These are phyloP conservation scores for Anthopleura xanthogrammica DNA, from an alignment of 92 coral and sea anemone species.

Conservation along the genomic window DNA sequence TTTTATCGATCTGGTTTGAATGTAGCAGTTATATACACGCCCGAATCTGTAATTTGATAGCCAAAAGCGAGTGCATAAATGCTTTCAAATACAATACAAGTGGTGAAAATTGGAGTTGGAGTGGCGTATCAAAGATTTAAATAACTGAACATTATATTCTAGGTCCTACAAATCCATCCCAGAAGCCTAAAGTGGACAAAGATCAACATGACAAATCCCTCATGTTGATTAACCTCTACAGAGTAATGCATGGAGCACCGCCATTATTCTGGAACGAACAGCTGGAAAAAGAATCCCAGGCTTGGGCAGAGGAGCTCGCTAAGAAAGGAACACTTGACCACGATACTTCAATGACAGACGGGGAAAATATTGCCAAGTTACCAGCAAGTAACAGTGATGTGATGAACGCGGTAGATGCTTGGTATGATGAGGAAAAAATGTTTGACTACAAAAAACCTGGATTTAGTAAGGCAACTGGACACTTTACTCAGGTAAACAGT, in stretches of 20 bases:
- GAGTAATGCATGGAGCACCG: slow-evolving; percentile 56
- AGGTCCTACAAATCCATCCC: neutral
- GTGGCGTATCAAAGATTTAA: too few relatives aligned
- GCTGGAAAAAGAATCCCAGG: slow-evolving; percentile 54
- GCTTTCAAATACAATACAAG: too few relatives aligned
- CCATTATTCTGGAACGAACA: slow-evolving; percentile 42
- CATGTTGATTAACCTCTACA: slow-evolving; percentile 64
- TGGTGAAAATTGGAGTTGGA: too few relatives aligned
- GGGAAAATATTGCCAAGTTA: slow-evolving; percentile 72
- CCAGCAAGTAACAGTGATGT: slow-evolving; percentile 48
- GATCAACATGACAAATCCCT: slow-evolving; percentile 36
- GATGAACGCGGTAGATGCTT: slow-evolving; percentile 61
- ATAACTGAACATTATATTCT: neutral
- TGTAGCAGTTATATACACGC: too few relatives aligned
- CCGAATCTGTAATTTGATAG: too few relatives aligned
- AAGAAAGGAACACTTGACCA: slow-evolving; percentile 47
- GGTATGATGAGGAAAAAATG: slow-evolving; percentile 60
- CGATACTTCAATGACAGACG: slow-evolving; percentile 43
- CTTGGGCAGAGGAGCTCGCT: slow-evolving; percentile 72
- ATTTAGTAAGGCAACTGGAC: slow-evolving; percentile 62
- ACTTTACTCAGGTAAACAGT: slow-evolving; percentile 69
- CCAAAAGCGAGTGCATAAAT: too few relatives aligned
- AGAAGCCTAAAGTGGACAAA: neutral
- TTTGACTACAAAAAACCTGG: slow-evolving; percentile 49
- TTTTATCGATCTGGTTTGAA: too few relatives aligned